Percentiles rank a stretch among this genome's conserved stretches.
Evolutionary conservation across 2,797 vertebrate species (phyloP).

Genomic region (Hozukius guyotensis): DNA sequence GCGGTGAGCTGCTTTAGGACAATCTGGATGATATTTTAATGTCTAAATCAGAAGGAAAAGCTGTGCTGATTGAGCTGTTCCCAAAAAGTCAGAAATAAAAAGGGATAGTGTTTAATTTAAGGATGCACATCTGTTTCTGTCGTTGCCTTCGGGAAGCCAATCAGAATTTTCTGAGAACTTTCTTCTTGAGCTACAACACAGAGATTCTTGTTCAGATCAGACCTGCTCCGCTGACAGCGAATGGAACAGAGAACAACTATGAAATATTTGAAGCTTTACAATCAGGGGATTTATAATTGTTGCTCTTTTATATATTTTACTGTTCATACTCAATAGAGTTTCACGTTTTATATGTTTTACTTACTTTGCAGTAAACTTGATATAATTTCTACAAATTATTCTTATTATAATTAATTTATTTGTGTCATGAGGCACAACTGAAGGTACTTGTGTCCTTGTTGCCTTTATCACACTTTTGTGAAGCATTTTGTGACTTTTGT

Average conservation of each 20-base stretch:
- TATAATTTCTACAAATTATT: background rate
- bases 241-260: background rate
- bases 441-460: background rate
- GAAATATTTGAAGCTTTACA: background rate
- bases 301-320: background rate
- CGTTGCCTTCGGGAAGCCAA: background rate
- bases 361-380: background rate
- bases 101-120: background rate
- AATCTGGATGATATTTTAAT: constrained; percentile 18
- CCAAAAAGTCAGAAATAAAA: background rate
- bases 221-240: background rate
- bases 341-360: background rate
- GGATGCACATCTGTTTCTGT: constrained; percentile 26
- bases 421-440: background rate
- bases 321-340: background rate
- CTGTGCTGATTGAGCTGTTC: background rate
- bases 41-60: constrained; percentile 29
- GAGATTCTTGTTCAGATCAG: background rate
- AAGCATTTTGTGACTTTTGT: too few relatives aligned
- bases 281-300: background rate
- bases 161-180: background rate
- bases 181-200: background rate
- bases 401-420: background rate
- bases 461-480: too few relatives aligned
- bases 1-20: background rate